Percentiles rank a stretch among this genome's conserved stretches.
Conservation (phyloP, 1,140 invertebrate genomes). For the Papilio helenus region DNA sequence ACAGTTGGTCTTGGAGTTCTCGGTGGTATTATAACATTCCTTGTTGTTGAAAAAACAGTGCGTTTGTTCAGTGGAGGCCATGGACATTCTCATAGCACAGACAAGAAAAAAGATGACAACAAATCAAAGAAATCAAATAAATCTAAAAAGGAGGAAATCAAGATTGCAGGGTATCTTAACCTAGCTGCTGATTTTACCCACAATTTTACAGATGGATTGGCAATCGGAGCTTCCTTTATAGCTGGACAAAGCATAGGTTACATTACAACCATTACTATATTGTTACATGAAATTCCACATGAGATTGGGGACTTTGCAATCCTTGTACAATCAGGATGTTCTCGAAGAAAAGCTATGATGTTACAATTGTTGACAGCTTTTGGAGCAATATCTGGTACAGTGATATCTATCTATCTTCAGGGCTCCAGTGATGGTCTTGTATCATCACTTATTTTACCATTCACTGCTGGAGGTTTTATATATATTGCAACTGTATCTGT, state of each 20-base stretch:
- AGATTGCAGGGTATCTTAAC: slow-evolving; percentile 97
- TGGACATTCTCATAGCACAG: slow-evolving; percentile 81
- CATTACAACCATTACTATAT: slow-evolving; percentile 96
- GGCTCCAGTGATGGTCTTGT: slow-evolving; percentile 89
- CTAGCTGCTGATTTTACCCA: slow-evolving; percentile 97
- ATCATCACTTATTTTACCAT: slow-evolving; percentile 94
- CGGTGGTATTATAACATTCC: slow-evolving; percentile 94
- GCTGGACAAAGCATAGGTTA: slow-evolving; percentile 92
- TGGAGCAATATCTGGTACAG: slow-evolving; percentile 95
- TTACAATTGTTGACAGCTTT: slow-evolving; percentile 96
- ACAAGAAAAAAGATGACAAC: slow-evolving; percentile 78
- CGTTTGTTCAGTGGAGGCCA: slow-evolving; percentile 93
- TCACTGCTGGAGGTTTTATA: slow-evolving; percentile 99
- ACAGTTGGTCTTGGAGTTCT: slow-evolving; percentile 95
- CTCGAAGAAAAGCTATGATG: slow-evolving; percentile 94
- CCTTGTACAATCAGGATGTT: slow-evolving; percentile 96
- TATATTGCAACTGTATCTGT: slow-evolving; percentile 99
- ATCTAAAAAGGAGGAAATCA: slow-evolving; percentile 87
- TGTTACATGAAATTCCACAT: slow-evolving; percentile 98
- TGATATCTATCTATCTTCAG: slow-evolving; percentile 92
- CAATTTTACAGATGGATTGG: slow-evolving; percentile 98
- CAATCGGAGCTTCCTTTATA: slow-evolving; percentile 98
- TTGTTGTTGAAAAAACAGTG: slow-evolving; percentile 96
- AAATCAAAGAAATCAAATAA: slow-evolving; percentile 76
- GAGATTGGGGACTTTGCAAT: slow-evolving; percentile 99